Evolutionary conservation across 2,113 vertebrate species (phyloP).

Genomic region (Oreochromis tanganicae): DNA sequence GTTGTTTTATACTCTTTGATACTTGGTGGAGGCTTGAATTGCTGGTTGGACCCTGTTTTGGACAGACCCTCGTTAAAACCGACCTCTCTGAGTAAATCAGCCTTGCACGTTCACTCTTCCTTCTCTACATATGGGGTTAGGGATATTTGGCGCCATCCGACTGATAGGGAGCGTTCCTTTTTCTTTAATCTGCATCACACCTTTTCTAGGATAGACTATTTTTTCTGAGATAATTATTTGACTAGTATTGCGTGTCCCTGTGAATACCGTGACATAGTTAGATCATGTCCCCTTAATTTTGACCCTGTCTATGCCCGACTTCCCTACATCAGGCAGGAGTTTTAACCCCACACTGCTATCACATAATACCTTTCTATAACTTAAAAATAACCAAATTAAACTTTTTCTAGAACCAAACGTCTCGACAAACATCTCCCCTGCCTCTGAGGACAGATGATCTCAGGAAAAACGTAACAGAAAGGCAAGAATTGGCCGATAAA

Average conservation of each 20-base stretch:
- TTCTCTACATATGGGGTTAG: background rate
- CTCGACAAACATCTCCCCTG: background rate
- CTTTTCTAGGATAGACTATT: background rate
- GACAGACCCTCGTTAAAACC: background rate
- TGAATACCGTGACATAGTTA: background rate
- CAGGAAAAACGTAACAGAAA: background rate
- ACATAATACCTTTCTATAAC: background rate
- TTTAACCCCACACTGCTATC: background rate
- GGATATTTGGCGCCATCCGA: background rate
- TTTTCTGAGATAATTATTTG: background rate
- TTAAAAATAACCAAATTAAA: background rate
- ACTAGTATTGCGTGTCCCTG: background rate
- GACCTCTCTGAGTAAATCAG: background rate
- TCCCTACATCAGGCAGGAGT: background rate
- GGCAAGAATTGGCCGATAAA: background rate
- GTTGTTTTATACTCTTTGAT: background rate
- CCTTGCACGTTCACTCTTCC: background rate
- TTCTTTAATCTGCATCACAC: background rate
- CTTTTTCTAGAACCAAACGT: background rate
- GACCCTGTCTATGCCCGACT: background rate
- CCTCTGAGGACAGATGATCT: background rate
- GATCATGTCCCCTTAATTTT: background rate
- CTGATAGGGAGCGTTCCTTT: background rate
- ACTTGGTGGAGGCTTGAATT: background rate
- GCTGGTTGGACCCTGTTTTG: background rate